phyloP scores from a whole-genome alignment of 2,113 vertebrate species.

The Stigmatopora nigra region DNA sequence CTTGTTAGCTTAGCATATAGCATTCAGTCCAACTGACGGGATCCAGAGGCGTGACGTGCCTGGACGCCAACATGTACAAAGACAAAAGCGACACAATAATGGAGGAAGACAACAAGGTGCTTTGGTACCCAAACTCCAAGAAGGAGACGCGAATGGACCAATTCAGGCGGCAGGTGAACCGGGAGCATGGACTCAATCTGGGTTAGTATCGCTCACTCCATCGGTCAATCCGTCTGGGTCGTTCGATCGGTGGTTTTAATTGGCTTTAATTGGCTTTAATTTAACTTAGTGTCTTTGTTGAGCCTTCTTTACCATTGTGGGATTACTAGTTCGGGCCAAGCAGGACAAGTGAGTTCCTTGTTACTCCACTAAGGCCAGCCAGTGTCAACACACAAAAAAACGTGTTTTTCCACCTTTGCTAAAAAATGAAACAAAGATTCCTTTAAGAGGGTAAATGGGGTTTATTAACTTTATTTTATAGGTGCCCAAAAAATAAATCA shows the following conservation, averaged over 20 bases:
- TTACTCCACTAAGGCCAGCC: background rate
- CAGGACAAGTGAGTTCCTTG: background rate
- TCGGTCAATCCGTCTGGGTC: background rate
- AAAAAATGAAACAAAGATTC: background rate
- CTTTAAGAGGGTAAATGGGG: background rate
- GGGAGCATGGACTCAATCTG: slow-evolving; percentile 75
- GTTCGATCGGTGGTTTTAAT: background rate
- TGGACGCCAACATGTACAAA: slow-evolving; percentile 73
- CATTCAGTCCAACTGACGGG: background rate
- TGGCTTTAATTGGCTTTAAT: background rate
- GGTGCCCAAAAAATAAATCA: too few species aligned
- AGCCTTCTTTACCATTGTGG: background rate
- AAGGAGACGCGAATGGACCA: slow-evolving; percentile 84
- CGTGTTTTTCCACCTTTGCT: background rate
- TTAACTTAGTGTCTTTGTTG: background rate
- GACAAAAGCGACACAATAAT: slow-evolving; percentile 78
- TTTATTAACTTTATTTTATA: too few species aligned
- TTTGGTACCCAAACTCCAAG: slow-evolving; percentile 95
- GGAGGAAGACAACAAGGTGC: slow-evolving; percentile 82
- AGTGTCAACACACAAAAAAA: background rate
- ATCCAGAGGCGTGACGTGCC: background rate
- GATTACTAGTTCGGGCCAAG: background rate
- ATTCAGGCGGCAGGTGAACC: slow-evolving; percentile 78
- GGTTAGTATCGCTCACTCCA: slow-evolving; percentile 68
- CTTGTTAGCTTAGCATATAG: background rate